Conservation (phyloP, 2,113 vertebrate species). For the Cnemophilus loriae region DNA sequence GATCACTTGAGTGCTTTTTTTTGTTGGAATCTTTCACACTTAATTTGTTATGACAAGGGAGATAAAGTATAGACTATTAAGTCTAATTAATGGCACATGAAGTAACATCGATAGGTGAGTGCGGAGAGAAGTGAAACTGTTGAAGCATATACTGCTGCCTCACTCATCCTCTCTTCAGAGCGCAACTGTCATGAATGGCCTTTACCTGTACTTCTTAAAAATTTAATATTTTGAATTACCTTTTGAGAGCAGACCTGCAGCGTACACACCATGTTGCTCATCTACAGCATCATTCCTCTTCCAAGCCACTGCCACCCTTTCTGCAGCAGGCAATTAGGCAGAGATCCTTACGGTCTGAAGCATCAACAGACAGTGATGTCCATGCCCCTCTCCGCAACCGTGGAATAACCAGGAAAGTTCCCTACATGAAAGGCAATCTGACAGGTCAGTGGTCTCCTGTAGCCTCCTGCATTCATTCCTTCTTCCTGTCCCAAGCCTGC, state of each 20-base stretch:
- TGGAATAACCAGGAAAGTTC: not conserved
- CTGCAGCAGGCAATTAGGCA: not conserved
- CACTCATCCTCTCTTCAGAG: not conserved
- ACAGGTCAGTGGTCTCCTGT: not conserved
- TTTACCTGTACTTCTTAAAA: not conserved
- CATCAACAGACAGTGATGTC: not conserved
- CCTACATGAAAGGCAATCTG: not conserved
- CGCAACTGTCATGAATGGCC: not conserved
- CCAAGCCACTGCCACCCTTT: not conserved
- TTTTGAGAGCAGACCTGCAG: not conserved
- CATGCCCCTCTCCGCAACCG: not conserved
- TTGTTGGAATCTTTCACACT: not conserved
- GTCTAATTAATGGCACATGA: conserved; percentile 16
- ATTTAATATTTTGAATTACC: not conserved
- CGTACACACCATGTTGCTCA: not conserved
- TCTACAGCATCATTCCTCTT: not conserved
- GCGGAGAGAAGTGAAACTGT: not conserved
- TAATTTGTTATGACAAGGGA: conserved; percentile 43
- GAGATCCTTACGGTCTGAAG: not conserved
- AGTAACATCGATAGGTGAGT: not conserved
- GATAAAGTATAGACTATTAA: conserved; percentile 32
- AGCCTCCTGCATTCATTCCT: not conserved
- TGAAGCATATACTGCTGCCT: not conserved
- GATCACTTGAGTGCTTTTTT: not conserved
- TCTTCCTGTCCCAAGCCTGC: not conserved